These are phyloP conservation scores for Diacarnus erythraeanus DNA, from an alignment of 37 sponge, comb jelly and placozoan genomes.

Conservation along the genomic window DNA sequence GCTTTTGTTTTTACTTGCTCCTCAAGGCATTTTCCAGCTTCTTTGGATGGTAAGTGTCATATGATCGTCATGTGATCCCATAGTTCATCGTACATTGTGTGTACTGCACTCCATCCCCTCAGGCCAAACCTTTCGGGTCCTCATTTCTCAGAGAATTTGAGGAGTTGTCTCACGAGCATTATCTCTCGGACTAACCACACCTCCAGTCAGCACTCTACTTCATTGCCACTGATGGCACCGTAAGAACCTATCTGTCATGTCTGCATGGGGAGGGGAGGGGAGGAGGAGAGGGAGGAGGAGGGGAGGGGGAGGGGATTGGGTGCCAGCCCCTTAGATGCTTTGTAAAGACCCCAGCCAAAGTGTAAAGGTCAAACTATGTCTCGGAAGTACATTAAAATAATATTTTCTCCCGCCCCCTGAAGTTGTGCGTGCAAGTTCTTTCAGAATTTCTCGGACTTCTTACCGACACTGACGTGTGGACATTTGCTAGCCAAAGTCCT, in stretches of 20 bases:
- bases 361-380: too few relatives aligned
- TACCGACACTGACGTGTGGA: slow-evolving; percentile 53
- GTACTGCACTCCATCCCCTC: background rate
- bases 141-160: slow-evolving; percentile 6
- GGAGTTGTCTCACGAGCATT: background rate
- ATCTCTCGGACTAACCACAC: background rate
- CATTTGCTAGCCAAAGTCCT: slow-evolving; percentile 46
- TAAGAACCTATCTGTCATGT: too few relatives aligned
- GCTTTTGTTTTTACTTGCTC: slow-evolving; percentile 19
- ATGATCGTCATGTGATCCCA: background rate
- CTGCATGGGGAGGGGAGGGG: too few relatives aligned
- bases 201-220: background rate
- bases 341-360: too few relatives aligned
- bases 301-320: too few relatives aligned
- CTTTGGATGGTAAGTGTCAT: slow-evolving; percentile 48
- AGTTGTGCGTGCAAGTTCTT: slow-evolving; percentile 41
- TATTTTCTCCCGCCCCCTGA: background rate
- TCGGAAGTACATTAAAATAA: too few relatives aligned
- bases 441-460: slow-evolving; percentile 19
- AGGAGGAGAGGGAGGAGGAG: too few relatives aligned
- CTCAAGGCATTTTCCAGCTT: slow-evolving; percentile 53
- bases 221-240: background rate
- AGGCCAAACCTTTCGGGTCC: slow-evolving; percentile 23
- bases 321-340: too few relatives aligned
- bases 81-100: too few relatives aligned